Percentiles rank a stretch among this genome's conserved stretches.
phyloP scores from a whole-genome alignment of 2,888 invertebrate genomes.

The Morpho deidamia region DNA sequence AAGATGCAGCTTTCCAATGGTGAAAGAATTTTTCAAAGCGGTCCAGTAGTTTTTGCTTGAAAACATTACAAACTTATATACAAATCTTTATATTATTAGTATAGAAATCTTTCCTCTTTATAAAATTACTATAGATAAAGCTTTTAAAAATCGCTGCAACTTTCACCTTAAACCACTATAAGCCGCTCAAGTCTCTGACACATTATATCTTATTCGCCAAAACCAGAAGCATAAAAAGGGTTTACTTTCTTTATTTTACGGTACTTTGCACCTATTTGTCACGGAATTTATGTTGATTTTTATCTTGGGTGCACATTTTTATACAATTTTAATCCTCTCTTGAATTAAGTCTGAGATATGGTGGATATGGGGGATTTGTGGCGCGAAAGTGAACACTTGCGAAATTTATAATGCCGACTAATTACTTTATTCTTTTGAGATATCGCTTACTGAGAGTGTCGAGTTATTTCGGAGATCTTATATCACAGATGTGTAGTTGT shows the following conservation, averaged over 20 bases:
- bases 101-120: no score
- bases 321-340: background rate
- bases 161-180: background rate
- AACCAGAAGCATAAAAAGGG: background rate
- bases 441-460: no score
- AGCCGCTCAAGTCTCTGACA: background rate
- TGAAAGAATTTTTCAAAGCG: no score
- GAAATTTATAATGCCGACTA: background rate
- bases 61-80: no score
- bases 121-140: no score
- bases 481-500: no score
- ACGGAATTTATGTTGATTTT: background rate
- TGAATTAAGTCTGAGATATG: slow-evolving; percentile 1
- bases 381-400: background rate
- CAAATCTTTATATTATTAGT: no score
- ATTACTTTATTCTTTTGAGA: no score
- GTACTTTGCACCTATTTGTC: background rate
- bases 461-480: no score
- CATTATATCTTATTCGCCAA: background rate
- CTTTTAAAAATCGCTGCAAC: background rate
- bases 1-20: no score
- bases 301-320: background rate
- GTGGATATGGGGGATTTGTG: background rate
- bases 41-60: no score
- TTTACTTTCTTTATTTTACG: slow-evolving; percentile 1